These are phyloP conservation scores for Calonectris borealis DNA, from an alignment of 2,113 vertebrate genomes.

Conservation along the genomic window DNA sequence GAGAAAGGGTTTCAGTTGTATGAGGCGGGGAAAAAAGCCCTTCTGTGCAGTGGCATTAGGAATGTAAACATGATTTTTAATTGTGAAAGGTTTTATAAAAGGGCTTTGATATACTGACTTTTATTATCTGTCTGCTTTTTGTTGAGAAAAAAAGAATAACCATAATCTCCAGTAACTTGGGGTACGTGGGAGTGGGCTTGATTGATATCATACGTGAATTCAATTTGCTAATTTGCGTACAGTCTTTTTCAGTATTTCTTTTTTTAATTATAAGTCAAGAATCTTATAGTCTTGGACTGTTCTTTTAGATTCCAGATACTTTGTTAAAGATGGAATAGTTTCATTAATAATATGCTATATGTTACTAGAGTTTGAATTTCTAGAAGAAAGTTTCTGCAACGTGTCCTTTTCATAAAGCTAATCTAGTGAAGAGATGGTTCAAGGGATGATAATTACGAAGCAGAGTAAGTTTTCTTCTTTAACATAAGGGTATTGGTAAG, in stretches of 20 bases:
- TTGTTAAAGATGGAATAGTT: not conserved
- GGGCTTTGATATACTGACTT: not conserved
- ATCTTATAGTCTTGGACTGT: not conserved
- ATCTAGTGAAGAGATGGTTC: not conserved
- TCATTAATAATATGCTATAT: not conserved
- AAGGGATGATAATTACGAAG: not conserved
- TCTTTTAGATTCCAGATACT: not conserved
- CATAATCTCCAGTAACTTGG: not conserved
- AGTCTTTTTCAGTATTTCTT: not conserved
- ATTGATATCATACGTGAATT: not conserved
- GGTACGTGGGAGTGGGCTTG: not conserved
- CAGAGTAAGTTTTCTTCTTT: not conserved
- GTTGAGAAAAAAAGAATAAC: not conserved
- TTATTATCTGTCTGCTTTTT: not conserved
- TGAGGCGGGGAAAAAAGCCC: not conserved
- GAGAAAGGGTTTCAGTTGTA: not conserved
- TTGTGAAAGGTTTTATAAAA: not conserved
- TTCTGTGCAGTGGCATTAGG: not conserved
- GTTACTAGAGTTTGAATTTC: not conserved
- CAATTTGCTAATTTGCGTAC: not conserved
- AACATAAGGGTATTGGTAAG: not conserved
- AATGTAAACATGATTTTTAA: not conserved
- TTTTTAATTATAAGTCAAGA: not conserved
- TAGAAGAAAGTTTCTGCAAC: not conserved
- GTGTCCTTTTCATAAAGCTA: not conserved